These are phyloP conservation scores for Diorhabda elongata DNA, from an alignment of 1,140 invertebrate genomes.

Conservation along the genomic window DNA sequence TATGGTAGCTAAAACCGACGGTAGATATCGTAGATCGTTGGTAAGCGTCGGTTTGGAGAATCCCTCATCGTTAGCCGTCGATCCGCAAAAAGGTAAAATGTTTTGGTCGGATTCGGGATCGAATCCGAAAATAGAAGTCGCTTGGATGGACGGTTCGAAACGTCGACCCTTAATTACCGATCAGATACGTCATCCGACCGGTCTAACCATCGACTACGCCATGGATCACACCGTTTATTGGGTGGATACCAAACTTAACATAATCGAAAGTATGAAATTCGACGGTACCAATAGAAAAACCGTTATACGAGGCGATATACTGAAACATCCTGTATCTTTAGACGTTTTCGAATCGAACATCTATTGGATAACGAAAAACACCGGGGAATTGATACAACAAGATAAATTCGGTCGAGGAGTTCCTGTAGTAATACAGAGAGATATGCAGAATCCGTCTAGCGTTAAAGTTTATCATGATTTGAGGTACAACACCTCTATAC, in stretches of 20 bases:
- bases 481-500: slow-evolving; percentile 73
- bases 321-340: slow-evolving; percentile 78
- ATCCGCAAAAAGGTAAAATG: slow-evolving; percentile 79
- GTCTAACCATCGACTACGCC: slow-evolving; percentile 83
- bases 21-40: slow-evolving; percentile 78
- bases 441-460: slow-evolving; percentile 78
- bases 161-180: slow-evolving; percentile 74
- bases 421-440: slow-evolving; percentile 72
- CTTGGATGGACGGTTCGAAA: slow-evolving; percentile 95
- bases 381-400: slow-evolving; percentile 78
- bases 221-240: slow-evolving; percentile 90
- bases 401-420: slow-evolving; percentile 96
- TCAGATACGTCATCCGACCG: slow-evolving; percentile 75
- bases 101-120: slow-evolving; percentile 87
- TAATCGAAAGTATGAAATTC: slow-evolving; percentile 82
- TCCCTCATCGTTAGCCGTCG: slow-evolving; percentile 82
- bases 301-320: slow-evolving; percentile 65
- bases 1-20: slow-evolving; percentile 84
- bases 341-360: slow-evolving; percentile 91
- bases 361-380: slow-evolving; percentile 83
- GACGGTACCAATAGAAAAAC: slow-evolving; percentile 76
- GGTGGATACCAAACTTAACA: slow-evolving; percentile 91
- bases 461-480: slow-evolving; percentile 79
- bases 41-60: slow-evolving; percentile 67
- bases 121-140: slow-evolving; percentile 79